These are phyloP conservation scores for Diceros bicornis DNA, from an alignment of 2,797 vertebrate species.

Conservation along the genomic window DNA sequence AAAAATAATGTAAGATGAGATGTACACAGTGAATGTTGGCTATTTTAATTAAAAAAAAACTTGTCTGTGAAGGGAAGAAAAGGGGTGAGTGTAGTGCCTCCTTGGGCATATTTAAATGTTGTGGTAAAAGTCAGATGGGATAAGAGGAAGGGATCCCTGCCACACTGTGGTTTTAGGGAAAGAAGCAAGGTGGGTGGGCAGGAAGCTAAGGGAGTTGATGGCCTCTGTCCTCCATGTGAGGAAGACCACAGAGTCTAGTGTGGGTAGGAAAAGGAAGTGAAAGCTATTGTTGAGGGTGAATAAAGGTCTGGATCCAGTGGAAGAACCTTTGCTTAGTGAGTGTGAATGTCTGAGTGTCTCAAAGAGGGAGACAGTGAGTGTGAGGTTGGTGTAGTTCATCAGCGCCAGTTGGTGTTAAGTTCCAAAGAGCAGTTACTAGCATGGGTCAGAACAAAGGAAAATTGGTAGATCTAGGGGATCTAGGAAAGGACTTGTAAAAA, in stretches of 20 bases:
- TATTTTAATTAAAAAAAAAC: neutral
- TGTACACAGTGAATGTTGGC: neutral
- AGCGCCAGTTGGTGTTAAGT: neutral
- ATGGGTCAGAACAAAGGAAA: neutral
- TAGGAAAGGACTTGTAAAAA: neutral
- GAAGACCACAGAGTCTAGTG: neutral
- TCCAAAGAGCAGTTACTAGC: neutral
- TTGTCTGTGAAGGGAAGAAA: neutral
- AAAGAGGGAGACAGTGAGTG: neutral
- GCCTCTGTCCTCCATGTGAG: neutral
- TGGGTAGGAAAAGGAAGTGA: neutral
- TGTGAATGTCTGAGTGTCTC: neutral
- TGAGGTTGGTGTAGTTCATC: neutral
- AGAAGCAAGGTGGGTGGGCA: neutral
- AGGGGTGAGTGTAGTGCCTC: neutral
- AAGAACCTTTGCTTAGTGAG: neutral
- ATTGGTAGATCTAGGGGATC: neutral
- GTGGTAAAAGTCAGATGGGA: neutral
- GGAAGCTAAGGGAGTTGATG: neutral
- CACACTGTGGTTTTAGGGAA: neutral
- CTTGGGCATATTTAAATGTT: constrained; percentile 20
- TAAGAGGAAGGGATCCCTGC: neutral
- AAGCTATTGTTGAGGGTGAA: neutral
- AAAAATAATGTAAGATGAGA: neutral
- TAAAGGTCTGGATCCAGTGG: neutral